A percentile compares a stretch with the other conserved stretches of the same genome.
phyloP scores from a whole-genome alignment of 2,113 vertebrate genomes.

The Pandion haliaetus region DNA sequence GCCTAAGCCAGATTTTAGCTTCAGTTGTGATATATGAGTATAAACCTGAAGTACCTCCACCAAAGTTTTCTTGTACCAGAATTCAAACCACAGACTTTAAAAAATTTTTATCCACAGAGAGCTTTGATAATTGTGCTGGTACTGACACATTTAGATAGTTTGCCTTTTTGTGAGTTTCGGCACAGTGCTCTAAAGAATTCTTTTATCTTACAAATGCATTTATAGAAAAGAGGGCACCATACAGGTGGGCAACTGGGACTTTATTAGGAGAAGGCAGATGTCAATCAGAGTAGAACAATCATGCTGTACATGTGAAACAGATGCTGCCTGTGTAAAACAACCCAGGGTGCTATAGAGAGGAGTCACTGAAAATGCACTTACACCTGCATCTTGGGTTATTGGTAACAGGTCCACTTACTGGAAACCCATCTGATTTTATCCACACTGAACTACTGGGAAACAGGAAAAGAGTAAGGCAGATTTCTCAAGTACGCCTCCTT shows the following conservation, averaged over 20 bases:
- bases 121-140: background rate
- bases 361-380: conserved; percentile 59
- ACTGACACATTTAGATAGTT: background rate
- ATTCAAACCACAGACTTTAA: background rate
- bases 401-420: conserved; percentile 12
- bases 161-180: background rate
- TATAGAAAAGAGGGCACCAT: conserved; percentile 9
- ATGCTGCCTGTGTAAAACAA: conserved; percentile 61
- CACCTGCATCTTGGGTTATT: conserved; percentile 45
- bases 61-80: background rate
- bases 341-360: conserved; percentile 57
- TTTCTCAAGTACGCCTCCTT: background rate
- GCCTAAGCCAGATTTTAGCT: background rate
- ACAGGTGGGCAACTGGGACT: conserved; percentile 33
- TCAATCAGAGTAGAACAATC: conserved; percentile 62
- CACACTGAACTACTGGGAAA: background rate
- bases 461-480: background rate
- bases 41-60: background rate
- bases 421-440: background rate
- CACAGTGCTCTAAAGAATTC: background rate
- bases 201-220: conserved; percentile 10
- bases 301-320: conserved; percentile 56
- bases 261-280: conserved; percentile 56
- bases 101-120: background rate
- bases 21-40: background rate